Evolutionary conservation across 2,797 vertebrate genomes (phyloP), one percentile per base, ranked within the genome.

Genomic region (Artibeus jamaicensis): DNA sequence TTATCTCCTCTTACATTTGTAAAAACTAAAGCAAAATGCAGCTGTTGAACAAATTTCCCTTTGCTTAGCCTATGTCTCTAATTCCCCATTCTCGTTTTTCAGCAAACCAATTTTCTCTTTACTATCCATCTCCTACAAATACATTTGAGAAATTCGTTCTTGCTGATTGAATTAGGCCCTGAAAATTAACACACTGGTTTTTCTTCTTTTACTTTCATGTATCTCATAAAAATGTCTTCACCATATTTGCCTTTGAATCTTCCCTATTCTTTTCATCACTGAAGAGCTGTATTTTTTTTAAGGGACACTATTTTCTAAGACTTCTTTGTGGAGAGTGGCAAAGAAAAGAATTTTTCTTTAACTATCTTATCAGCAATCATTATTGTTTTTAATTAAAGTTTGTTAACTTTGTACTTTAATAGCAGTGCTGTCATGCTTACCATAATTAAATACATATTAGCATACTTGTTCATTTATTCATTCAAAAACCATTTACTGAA

Each of bases 1-100:
- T 89, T 88, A 92, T 73, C 83, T 96, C 53, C 46, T 37, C 46
- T 77, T 92, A 89, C 68, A 96, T 95, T 73, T 93, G 32, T 50
- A 91, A 94, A 96, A 48, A 94, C 37, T 84, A 95, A 90, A 89
- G 91, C 70, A 91, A 97, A 96, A 91, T 86, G 37, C 79, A 91
- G 83, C 86, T 93, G 65, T 91, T 84, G 67, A 95, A 91, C 91
- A 96, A 96, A 97, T 94, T 92, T 97, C 86, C 91, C 44, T 95
- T 96, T 89, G 53, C 96, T 95, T 84, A 91, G 88, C 32, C 83
- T 79, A 15, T 62, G 81, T 87, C 96, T 96, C 96, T 91, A 94
- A 97, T 87, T 96, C 97, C 96, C 93, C 29, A 5, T 48, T 97
- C 96, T 97, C 94, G 95, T 96, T 96, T 96, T 97, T 96, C 91